phyloP scores from a whole-genome alignment of 2,888 invertebrate genomes.

The Trilocha varians region DNA sequence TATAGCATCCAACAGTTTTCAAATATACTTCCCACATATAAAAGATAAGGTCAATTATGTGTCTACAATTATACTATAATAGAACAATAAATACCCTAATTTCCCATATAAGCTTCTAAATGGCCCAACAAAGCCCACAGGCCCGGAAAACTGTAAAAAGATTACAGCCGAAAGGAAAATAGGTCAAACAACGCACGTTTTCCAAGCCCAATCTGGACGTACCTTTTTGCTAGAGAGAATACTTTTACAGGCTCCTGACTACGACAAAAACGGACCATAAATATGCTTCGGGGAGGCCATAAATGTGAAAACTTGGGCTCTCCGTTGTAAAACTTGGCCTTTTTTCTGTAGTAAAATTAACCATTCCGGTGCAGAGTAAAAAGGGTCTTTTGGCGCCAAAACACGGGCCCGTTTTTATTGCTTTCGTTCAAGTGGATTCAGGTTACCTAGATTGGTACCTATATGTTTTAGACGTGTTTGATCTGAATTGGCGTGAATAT shows the following conservation, averaged over 20 bases:
- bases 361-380: too few relatives aligned
- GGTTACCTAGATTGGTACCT: too few relatives aligned
- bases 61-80: too few relatives aligned
- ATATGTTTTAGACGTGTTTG: too few relatives aligned
- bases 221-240: background rate
- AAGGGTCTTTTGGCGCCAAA: too few relatives aligned
- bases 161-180: slow-evolving; percentile 5
- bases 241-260: background rate
- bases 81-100: background rate
- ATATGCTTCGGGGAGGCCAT: background rate
- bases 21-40: too few relatives aligned
- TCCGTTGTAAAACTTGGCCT: background rate
- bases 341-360: too few relatives aligned
- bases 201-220: slow-evolving; percentile 1
- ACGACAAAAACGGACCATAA: background rate
- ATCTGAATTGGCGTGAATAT: too few relatives aligned
- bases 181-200: slow-evolving; percentile 1
- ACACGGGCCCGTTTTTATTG: too few relatives aligned
- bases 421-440: too few relatives aligned
- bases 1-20: too few relatives aligned
- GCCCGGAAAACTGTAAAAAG: slow-evolving; percentile 4
- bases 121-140: background rate
- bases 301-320: background rate
- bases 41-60: too few relatives aligned
- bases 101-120: background rate